These are phyloP conservation scores for Timema cristinae DNA, from an alignment of 2,888 invertebrate genomes.

Conservation along the genomic window DNA sequence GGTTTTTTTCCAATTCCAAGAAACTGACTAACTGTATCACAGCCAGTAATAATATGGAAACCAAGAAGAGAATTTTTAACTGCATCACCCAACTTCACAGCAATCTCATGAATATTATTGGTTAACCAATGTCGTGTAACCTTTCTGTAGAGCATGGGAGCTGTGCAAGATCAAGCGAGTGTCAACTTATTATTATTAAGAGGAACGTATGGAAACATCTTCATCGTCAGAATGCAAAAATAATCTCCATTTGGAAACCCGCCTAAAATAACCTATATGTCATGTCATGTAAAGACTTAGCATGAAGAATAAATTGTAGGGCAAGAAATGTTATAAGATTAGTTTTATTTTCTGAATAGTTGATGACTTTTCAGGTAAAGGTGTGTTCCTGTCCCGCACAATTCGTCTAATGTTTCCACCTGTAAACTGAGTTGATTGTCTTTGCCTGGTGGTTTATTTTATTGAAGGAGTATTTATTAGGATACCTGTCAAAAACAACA, in stretches of 20 bases:
- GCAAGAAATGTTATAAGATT: slow-evolving; percentile 4
- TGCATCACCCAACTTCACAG: slow-evolving; percentile 1
- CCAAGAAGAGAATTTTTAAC: not conserved
- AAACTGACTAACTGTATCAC: not conserved
- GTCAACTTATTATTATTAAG: not conserved
- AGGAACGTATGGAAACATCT: slow-evolving; percentile 3
- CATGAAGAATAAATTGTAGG: slow-evolving; percentile 1
- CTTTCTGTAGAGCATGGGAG: not conserved
- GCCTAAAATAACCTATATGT: not conserved
- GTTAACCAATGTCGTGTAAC: slow-evolving; percentile 6
- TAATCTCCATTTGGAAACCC: not conserved
- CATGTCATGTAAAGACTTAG: not conserved
- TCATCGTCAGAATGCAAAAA: slow-evolving; percentile 4
- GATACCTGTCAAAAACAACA: slow-evolving; percentile 9
- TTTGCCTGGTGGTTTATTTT: not conserved
- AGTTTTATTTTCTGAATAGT: not conserved
- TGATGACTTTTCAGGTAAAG: slow-evolving; percentile 5
- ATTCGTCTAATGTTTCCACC: not conserved
- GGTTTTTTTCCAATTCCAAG: not conserved
- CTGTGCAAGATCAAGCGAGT: not conserved
- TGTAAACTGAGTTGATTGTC: not conserved
- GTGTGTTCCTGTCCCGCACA: not conserved
- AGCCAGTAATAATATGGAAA: not conserved
- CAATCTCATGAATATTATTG: slow-evolving; percentile 3
- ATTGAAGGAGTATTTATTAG: not conserved